Evolutionary conservation across 2,888 invertebrate species (phyloP).

Genomic region (Dicyrtoma fusca): DNA sequence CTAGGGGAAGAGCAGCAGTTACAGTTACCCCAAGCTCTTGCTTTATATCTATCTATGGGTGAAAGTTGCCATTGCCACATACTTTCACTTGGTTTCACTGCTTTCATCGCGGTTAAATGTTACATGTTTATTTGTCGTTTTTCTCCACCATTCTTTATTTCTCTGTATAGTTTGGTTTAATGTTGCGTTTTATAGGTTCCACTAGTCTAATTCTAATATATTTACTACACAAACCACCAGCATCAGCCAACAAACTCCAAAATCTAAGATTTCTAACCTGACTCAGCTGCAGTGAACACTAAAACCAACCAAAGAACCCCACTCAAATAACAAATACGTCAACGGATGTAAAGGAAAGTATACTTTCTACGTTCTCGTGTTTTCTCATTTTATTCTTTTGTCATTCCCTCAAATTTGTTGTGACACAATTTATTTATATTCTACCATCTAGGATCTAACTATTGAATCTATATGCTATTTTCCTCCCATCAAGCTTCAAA

Average conservation of each 20-base stretch:
- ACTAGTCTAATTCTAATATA: constrained; percentile 4
- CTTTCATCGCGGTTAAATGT: not conserved
- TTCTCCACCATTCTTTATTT: constrained; percentile 6
- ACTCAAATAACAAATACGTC: too few relatives aligned
- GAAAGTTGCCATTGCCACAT: too few relatives aligned
- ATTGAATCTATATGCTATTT: too few relatives aligned
- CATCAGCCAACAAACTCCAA: not conserved
- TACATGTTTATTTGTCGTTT: constrained; percentile 24
- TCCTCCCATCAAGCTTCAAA: too few relatives aligned
- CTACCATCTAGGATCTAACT: too few relatives aligned
- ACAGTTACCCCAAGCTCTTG: not conserved
- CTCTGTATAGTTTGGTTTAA: not conserved
- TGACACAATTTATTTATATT: too few relatives aligned
- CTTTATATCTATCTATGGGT: not conserved
- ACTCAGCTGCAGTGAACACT: too few relatives aligned
- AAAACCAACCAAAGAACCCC: too few relatives aligned
- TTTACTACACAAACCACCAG: not conserved
- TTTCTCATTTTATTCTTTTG: not conserved
- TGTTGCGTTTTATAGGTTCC: not conserved
- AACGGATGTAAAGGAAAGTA: not conserved
- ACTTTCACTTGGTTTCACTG: too few relatives aligned
- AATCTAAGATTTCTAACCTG: too few relatives aligned
- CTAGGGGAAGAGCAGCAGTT: not conserved
- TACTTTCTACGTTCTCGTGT: not conserved
- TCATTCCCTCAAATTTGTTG: not conserved